Conservation (phyloP, 2,113 vertebrate species). For the Mesembrinibis cayennensis region DNA sequence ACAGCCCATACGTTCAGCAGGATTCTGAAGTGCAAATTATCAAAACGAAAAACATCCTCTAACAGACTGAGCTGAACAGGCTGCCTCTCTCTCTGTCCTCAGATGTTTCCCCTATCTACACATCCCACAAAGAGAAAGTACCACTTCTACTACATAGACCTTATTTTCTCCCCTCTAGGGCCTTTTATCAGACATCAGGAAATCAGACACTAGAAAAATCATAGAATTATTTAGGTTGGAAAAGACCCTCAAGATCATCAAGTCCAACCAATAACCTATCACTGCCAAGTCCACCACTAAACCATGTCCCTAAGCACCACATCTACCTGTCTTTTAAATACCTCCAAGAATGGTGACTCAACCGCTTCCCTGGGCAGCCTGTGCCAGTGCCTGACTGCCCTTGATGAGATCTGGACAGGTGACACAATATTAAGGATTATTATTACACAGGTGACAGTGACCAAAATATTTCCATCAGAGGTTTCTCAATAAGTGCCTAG, state of each 20-base stretch:
- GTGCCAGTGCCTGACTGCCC: not conserved
- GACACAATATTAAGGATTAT: not conserved
- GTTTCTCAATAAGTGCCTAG: not conserved
- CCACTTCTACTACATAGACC: fast-evolving
- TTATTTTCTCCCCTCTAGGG: not conserved
- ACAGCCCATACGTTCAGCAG: not conserved
- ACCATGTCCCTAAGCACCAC: not conserved
- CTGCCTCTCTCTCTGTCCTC: not conserved
- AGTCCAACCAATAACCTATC: not conserved
- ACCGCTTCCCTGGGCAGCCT: not conserved
- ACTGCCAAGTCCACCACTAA: not conserved
- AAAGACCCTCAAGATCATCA: not conserved
- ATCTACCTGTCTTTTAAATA: not conserved
- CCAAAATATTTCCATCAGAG: not conserved
- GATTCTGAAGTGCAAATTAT: not conserved
- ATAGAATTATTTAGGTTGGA: not conserved
- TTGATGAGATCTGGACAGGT: not conserved
- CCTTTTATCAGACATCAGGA: not conserved
- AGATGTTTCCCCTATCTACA: not conserved
- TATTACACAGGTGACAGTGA: not conserved
- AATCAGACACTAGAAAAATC: not conserved
- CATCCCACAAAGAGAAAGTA: not conserved
- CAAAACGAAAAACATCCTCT: not conserved
- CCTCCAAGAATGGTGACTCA: not conserved
- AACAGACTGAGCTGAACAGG: not conserved